Base-by-base conservation (phyloP, 2,797 vertebrate species). In the Dryobates pubescens region DNA sequence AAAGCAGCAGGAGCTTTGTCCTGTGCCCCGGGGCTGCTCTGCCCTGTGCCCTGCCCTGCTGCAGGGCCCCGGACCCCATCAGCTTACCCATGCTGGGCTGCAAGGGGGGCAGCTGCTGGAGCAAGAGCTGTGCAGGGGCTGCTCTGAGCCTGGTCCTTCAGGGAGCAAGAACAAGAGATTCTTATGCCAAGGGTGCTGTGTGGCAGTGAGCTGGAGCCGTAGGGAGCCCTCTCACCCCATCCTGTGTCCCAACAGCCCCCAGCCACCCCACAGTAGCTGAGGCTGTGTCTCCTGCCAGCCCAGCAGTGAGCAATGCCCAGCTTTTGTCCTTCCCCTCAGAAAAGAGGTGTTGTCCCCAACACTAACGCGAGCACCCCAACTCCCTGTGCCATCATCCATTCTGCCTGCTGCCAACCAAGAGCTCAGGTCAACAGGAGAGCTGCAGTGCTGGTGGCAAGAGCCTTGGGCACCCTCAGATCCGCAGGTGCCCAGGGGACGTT, bases 331-430 rank as follows among this genome's bases (percentile, higher is more conserved):
- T 16, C n/a, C 7, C 2, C 17, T 5, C 7, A 2, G 19, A 15
- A 11, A 23, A 17, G 43, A 72, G 30, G 2, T 23, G 2, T 71
- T 24, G 34, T 13, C 41, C 53, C 72, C 68, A 65, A 30, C 10
- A 20, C 62, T 11, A 43, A 4, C 1, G 2, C 0, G 1, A 6
- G 17, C 9, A 15, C 3, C 8, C 2, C 6, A 2, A 38, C 24
- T 19, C 29, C 26, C 5, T 6, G 4, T 4, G 1, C 14, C 62
- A 45, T 57, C 23, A 4, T 36, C 41, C 73, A 36, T 9, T 3
- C 3, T 2, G 2, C 4, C 8, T 2, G 18, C 12, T 4, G 7
- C 24, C 3, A 14, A 20, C 11, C 7, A 1, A 10, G 22, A 10
- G 10, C 2, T 10, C 22, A 3, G 79, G 26, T 8, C 53, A 15